Base-by-base conservation (phyloP, 2,797 vertebrate genomes). In the Euthynnus affinis region DNA sequence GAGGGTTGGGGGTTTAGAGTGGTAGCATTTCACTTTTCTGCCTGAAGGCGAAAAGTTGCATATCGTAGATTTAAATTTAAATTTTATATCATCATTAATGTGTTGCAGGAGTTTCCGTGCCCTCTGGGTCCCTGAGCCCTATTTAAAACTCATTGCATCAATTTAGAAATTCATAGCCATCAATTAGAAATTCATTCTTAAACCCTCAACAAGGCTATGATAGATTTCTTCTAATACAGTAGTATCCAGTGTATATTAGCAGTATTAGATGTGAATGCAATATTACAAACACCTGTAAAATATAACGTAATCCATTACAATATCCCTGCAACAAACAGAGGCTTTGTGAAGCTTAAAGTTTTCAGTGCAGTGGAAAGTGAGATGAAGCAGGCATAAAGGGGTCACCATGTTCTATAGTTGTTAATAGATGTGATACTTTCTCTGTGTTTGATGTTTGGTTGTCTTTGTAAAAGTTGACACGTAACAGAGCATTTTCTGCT, bases 391-490 rank as follows among this genome's bases (percentile, higher is more conserved):
- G 25, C 18, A 46, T 58, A 57, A 70, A 71, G 48, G 34, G 22
- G 55, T 70, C 58, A 14, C 12, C 48, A 1, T 59, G 55, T 71
- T 40, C 27, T 71, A 51, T 17, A 40, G 34, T 6, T 59, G 25
- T 42, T 13, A 42, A 42, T 42, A 10, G 13, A 14, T 40, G n/a
- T 40, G 37, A 40, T 42, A 42, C 9, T 59, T 60, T 60, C 20
- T 73, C n/a, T 29, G 9, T 46, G 48, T 81, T 80, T 81, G 72
- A 81, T 80, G 57, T 77, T 42, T 42, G 40, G 40, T 82, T 79
- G 59, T 61, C 70, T 78, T 71, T 72, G 34, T 73, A 48, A 51
- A 49, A 75, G 80, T 55, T 65, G 75, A 72, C 70, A 81, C 64
- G 42, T 57, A 68, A 58, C 6, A 0, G 15, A 61, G 48, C 23